Evolutionary conservation across 2,888 invertebrate genomes (phyloP).

Genomic region (Monopis laevigella): DNA sequence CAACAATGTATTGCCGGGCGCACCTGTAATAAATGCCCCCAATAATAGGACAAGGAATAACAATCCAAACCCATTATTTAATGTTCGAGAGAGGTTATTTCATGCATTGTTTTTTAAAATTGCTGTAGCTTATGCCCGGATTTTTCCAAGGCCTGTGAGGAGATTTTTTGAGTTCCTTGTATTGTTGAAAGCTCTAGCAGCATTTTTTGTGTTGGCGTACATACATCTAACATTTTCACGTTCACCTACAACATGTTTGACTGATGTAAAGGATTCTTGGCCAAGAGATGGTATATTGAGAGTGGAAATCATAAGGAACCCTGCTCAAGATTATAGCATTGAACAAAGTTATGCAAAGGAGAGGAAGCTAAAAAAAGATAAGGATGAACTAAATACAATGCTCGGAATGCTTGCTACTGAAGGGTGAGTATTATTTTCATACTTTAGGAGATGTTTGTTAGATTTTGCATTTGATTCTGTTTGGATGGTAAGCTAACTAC

Average conservation of each 20-base stretch:
- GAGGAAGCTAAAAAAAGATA: slow-evolving; percentile 74
- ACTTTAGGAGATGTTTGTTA: neutral
- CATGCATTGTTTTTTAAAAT: slow-evolving; percentile 94
- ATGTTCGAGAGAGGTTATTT: slow-evolving; percentile 90
- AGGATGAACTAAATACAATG: slow-evolving; percentile 67
- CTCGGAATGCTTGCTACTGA: slow-evolving; percentile 73
- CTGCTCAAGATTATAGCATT: slow-evolving; percentile 77
- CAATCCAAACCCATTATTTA: slow-evolving; percentile 80
- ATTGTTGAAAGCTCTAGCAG: slow-evolving; percentile 78
- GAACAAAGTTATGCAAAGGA: slow-evolving; percentile 88
- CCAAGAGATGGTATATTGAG: slow-evolving; percentile 94
- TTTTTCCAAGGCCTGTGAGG: slow-evolving; percentile 85
- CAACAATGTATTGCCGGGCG: slow-evolving; percentile 61
- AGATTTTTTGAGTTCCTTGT: slow-evolving; percentile 86
- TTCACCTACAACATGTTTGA: slow-evolving; percentile 92
- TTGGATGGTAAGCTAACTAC: too few relatives aligned
- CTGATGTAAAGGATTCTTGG: slow-evolving; percentile 89
- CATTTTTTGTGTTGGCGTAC: slow-evolving; percentile 92
- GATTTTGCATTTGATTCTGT: neutral
- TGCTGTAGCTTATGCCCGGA: slow-evolving; percentile 90
- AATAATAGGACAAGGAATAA: slow-evolving; percentile 66
- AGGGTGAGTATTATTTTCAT: slow-evolving; percentile 52
- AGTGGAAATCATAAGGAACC: slow-evolving; percentile 84
- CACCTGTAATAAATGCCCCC: slow-evolving; percentile 59
- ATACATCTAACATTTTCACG: slow-evolving; percentile 95